Evolutionary conservation across 2,113 vertebrate genomes (phyloP).

Genomic region (Thunnus maccoyii): DNA sequence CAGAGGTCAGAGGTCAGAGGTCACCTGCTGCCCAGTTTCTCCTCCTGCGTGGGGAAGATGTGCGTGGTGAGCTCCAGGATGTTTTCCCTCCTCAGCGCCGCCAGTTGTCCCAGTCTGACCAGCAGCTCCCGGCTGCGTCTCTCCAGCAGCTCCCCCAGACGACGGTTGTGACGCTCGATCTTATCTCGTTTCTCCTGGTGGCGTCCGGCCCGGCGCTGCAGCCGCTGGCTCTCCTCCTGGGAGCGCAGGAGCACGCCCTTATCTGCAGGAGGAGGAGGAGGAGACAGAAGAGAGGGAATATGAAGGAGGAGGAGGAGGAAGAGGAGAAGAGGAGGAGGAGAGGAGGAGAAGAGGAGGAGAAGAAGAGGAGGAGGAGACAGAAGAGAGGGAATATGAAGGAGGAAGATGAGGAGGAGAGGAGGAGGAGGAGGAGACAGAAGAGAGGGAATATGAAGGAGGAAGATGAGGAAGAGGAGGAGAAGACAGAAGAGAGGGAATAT

Average conservation of each 20-base stretch:
- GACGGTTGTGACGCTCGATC: conserved; percentile 93
- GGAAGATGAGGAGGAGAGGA: no score
- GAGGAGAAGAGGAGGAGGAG: no score
- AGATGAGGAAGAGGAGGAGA: no score
- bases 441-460: no score
- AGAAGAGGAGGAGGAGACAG: no score
- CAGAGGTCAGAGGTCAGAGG: background rate
- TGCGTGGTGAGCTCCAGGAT: conserved; percentile 93
- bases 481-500: no score
- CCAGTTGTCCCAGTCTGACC: conserved; percentile 87
- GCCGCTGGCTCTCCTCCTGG: conserved; percentile 93
- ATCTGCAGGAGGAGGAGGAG: conserved; percentile 79
- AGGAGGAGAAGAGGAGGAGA: no score
- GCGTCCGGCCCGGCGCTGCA: conserved; percentile 91
- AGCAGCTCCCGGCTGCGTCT: conserved; percentile 87
- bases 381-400: no score
- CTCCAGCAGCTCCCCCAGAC: conserved; percentile 91
- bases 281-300: background rate
- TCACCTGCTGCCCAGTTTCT: conserved; percentile 92
- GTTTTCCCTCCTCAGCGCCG: conserved; percentile 85
- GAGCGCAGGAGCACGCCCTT: conserved; percentile 88
- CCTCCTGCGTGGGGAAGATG: conserved; percentile 95
- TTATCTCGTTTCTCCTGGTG: conserved; percentile 98
- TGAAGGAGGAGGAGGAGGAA: no score
- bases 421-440: no score